phyloP scores from a whole-genome alignment of 2,113 vertebrate species.

The Leucosticte australis region DNA sequence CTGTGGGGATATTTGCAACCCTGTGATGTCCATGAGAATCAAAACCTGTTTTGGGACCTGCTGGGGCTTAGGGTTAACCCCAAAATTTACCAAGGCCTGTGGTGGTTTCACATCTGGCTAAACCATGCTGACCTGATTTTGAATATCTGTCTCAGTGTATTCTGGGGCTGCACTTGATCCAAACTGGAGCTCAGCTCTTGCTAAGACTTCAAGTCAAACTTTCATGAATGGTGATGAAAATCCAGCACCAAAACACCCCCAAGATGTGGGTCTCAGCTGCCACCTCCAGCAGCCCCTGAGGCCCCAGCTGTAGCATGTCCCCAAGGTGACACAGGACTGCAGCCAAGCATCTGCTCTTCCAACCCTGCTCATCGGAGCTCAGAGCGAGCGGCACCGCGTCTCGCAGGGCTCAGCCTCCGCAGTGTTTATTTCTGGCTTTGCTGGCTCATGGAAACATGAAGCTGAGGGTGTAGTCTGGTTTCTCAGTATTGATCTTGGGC shows the following conservation, averaged over 20 bases:
- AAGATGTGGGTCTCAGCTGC: not conserved
- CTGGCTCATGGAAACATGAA: constrained; percentile 43
- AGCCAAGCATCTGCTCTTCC: not conserved
- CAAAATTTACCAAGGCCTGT: not conserved
- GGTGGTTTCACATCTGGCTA: not conserved
- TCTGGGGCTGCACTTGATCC: not conserved
- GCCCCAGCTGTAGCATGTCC: not conserved
- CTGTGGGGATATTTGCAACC: fast-evolving
- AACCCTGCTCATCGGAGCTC: not conserved
- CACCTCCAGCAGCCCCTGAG: not conserved
- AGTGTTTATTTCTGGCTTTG: constrained; percentile 41
- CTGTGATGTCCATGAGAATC: not conserved
- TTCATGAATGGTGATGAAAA: fast-evolving
- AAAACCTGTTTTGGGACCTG: not conserved
- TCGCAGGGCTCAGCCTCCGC: not conserved
- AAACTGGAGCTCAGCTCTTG: not conserved
- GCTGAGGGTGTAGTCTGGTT: constrained; percentile 29
- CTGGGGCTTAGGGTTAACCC: not conserved
- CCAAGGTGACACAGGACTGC: not conserved
- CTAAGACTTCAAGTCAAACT: not conserved
- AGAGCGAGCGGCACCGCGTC: not conserved
- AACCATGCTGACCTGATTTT: not conserved
- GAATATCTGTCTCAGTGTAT: not conserved
- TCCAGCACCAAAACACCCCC: not conserved
- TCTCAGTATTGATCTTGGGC: constrained; percentile 51